phyloP scores from a whole-genome alignment of 2,797 vertebrate species.

The Sebastes hubbsi region DNA sequence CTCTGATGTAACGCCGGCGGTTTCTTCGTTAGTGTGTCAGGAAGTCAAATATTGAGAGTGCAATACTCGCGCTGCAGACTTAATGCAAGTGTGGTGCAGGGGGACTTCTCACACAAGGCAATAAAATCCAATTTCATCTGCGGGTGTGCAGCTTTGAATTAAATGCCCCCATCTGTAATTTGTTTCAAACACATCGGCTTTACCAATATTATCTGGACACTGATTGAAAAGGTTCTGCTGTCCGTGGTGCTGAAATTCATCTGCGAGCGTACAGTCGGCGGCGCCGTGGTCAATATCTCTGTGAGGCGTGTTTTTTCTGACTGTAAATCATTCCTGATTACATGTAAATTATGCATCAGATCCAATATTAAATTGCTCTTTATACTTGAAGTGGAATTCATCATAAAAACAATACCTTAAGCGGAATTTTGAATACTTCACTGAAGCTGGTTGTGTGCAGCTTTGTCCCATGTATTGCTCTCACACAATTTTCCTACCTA shows the following conservation, averaged over 20 bases:
- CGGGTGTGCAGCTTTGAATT: conserved; percentile 46
- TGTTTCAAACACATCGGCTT: conserved; percentile 51
- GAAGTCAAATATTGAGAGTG: conserved; percentile 59
- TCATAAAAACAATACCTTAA: conserved; percentile 28
- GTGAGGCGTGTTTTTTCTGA: conserved; percentile 8
- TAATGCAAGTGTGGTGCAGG: conserved; percentile 20
- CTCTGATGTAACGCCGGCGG: conserved; percentile 54
- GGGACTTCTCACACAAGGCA: conserved; percentile 22
- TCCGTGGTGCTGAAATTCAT: conserved; percentile 45
- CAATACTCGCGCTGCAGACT: conserved; percentile 18
- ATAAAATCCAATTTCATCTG: conserved; percentile 65
- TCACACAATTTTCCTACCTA: background rate
- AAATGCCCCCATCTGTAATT: conserved; percentile 56
- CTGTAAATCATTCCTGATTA: conserved; percentile 63
- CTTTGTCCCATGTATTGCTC: background rate
- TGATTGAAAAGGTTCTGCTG: conserved; percentile 64
- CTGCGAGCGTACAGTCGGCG: background rate
- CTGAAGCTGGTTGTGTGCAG: background rate
- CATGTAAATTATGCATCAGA: conserved; percentile 58
- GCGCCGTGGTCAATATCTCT: conserved; percentile 31
- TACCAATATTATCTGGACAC: conserved; percentile 50
- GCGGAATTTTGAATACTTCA: background rate
- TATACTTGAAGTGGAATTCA: conserved; percentile 24
- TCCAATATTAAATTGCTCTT: conserved; percentile 40
- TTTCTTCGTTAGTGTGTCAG: conserved; percentile 61